Evolutionary conservation across 2,113 vertebrate species (phyloP).

Genomic region (Damaliscus lunatus): DNA sequence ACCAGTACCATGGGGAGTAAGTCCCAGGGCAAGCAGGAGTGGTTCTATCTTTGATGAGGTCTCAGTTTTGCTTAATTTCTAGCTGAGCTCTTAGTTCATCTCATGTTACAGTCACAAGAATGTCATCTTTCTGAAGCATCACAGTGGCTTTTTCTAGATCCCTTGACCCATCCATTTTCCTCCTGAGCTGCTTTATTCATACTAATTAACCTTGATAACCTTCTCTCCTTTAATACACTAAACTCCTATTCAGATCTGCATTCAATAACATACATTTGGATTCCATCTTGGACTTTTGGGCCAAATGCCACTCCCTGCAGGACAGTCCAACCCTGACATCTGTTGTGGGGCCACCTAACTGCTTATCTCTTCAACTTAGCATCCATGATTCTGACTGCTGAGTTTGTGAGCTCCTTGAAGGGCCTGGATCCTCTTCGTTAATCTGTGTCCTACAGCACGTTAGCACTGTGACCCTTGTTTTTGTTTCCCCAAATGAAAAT

Average conservation of each 20-base stretch:
- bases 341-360: not conserved
- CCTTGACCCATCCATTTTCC: not conserved
- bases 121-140: conserved; percentile 1
- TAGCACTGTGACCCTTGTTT: not conserved
- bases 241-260: not conserved
- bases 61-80: conserved; percentile 1
- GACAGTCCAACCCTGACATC: not conserved
- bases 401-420: conserved; percentile 11
- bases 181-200: not conserved
- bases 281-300: conserved; percentile 11
- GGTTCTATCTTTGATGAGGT: not conserved
- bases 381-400: not conserved
- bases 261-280: not conserved
- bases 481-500: conserved; percentile 9
- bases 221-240: not conserved
- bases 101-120: not conserved
- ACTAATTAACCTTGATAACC: not conserved
- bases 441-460: not conserved
- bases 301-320: not conserved
- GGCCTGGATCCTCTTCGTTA: not conserved
- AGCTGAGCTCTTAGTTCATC: not conserved
- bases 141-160: not conserved
- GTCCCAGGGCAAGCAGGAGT: not conserved
- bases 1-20: not conserved
- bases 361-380: not conserved